These are phyloP conservation scores for Drosophila ogumai DNA, from an alignment of 1,140 invertebrate species.

Conservation along the genomic window DNA sequence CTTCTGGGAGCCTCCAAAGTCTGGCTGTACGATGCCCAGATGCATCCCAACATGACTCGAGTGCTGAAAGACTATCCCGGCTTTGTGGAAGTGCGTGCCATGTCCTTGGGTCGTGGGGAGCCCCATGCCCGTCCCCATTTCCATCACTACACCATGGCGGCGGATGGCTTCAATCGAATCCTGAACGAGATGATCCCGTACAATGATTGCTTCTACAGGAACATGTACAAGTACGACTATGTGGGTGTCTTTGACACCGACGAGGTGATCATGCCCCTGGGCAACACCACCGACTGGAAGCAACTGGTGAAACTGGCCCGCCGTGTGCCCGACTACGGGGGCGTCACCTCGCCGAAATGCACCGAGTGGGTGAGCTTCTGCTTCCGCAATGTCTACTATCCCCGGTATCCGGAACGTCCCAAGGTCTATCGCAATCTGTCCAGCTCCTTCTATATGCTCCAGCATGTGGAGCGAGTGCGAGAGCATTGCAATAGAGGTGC, in stretches of 20 bases:
- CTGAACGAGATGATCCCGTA: constrained; percentile 93
- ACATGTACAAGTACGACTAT: constrained; percentile 91
- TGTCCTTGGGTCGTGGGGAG: constrained; percentile 88
- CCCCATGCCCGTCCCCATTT: constrained; percentile 88
- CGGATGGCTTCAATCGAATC: constrained; percentile 55
- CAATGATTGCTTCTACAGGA: constrained; percentile 93
- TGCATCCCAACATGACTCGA: constrained; percentile 95
- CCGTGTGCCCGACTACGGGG: constrained; percentile 48
- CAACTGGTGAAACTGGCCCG: constrained; percentile 52
- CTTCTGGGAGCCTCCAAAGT: constrained; percentile 95
- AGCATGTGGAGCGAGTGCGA: constrained; percentile 68
- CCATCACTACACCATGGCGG: constrained; percentile 86
- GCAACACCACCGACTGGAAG: constrained; percentile 85
- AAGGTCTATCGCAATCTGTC: constrained; percentile 59
- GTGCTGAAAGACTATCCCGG: constrained; percentile 87
- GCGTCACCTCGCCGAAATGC: constrained; percentile 17
- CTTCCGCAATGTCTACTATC: constrained; percentile 71
- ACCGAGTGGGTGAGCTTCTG: constrained; percentile 64
- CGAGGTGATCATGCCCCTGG: constrained; percentile 90
- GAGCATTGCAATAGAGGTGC: constrained; percentile 49
- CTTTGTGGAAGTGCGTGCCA: constrained; percentile 88
- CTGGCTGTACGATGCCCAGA: constrained; percentile 94
- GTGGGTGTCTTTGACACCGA: constrained; percentile 91
- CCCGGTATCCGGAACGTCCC: constrained; percentile 54
- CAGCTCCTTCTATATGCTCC: constrained; percentile 75